Evolutionary conservation across 2,113 vertebrate species (phyloP).

Genomic region (Poeciliopsis occidentalis): DNA sequence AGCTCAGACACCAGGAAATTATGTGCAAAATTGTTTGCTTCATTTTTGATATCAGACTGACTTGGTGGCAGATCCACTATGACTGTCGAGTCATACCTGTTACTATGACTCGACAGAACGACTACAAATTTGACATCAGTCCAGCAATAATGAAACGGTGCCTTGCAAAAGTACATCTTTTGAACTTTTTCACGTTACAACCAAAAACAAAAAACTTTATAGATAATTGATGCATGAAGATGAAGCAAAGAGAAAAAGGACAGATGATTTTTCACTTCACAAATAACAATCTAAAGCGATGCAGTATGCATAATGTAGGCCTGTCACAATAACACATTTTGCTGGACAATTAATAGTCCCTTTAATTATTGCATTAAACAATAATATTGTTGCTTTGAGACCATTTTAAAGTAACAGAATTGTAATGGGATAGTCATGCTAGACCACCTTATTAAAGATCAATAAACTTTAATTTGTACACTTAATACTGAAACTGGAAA

Average conservation of each 20-base stretch:
- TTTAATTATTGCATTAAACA: too few relatives aligned
- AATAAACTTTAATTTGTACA: too few relatives aligned
- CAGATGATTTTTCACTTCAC: not conserved
- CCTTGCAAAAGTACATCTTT: not conserved
- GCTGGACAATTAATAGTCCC: too few relatives aligned
- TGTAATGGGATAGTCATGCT: too few relatives aligned
- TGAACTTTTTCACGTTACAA: not conserved
- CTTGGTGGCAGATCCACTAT: conserved; percentile 4
- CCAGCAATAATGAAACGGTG: too few relatives aligned
- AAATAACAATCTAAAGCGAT: not conserved
- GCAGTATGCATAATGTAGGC: not conserved
- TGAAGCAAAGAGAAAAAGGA: not conserved
- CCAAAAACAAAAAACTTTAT: not conserved
- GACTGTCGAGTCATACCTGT: not conserved
- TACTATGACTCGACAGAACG: not conserved
- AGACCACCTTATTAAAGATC: too few relatives aligned
- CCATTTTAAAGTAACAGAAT: too few relatives aligned
- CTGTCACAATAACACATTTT: too few relatives aligned
- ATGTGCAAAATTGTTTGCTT: conserved; percentile 2
- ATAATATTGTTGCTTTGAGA: too few relatives aligned
- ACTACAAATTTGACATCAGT: not conserved
- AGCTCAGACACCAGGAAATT: conserved; percentile 46
- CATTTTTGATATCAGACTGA: conserved; percentile 12
- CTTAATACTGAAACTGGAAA: too few relatives aligned
- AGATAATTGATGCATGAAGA: not conserved